Evolutionary conservation across 2,888 invertebrate species (phyloP), one percentile per base, ranked within the genome.

Genomic region (Mylabris sibirica): DNA sequence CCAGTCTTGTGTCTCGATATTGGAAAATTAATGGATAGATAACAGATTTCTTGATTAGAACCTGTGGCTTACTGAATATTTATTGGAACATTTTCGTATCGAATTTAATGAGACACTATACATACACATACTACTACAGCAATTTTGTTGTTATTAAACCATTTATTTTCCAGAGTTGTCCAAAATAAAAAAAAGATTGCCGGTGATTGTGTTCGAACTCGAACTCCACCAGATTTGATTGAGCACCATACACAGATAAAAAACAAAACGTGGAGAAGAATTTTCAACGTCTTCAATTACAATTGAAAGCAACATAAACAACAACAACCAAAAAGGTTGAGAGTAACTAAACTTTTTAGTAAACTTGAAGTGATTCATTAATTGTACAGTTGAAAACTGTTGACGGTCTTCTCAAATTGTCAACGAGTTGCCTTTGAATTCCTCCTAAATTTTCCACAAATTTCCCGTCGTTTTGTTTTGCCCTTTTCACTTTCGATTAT

Each of bases 281-380:
- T 30, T 30, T 30, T 8, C 30, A 30, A 30, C 30, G 30, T 30
- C 8, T 30, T 30, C 30, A 30, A 30, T 30, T 30, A 30, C 30
- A 30, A 30, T 30, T 8, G 30, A 30, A 30, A 30, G 8, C 30
- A 30, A 26, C 26, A 26, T 6, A 30, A 30, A 30, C 30, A 30
- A 26, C 26, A 26, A 30, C 30, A 30, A 30, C 8, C 30, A 8
- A 30, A 30, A 30, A 30, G 8, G 30, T 30, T 30, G 30, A 30
- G 5, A 6, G 14, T 38, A 38, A 38, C 30, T 30, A 30, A 30
- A 53, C 53, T 20, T 17, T n/a, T 53, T 22, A 20, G 53, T 53
- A 17, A 53, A 53, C 8, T 53, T 53, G 53, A 53, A 53, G 22
- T 41, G 20, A 49, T 49, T 49, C 49, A 41, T 41, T 41, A 41